These are phyloP conservation scores for Mythimna loreyi DNA, from an alignment of 2,888 invertebrate species.

Conservation along the genomic window DNA sequence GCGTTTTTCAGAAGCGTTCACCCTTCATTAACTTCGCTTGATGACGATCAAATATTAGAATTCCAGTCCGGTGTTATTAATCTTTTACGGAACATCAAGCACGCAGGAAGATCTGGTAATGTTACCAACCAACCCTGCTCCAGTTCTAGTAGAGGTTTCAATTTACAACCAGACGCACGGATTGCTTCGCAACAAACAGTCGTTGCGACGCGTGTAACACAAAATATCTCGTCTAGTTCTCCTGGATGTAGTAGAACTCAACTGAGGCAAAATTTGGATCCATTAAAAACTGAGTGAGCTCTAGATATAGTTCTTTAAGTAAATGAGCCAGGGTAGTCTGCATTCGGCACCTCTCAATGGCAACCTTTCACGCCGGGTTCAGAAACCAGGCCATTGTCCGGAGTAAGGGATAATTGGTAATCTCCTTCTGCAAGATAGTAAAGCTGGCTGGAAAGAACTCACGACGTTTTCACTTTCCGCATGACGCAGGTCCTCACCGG, in stretches of 20 bases:
- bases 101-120: slow-evolving; percentile 21
- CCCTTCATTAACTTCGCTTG: slow-evolving; percentile 47
- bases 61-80: slow-evolving; percentile 61
- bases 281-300: slow-evolving; percentile 13
- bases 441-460: too few relatives aligned
- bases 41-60: slow-evolving; percentile 58
- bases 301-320: background rate
- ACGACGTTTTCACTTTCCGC: too few relatives aligned
- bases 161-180: background rate
- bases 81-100: slow-evolving; percentile 60
- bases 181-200: background rate
- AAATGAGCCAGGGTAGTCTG: too few relatives aligned
- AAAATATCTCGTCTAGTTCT: too few relatives aligned
- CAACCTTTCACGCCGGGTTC: too few relatives aligned
- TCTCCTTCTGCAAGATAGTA: too few relatives aligned
- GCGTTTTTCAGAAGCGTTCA: slow-evolving; percentile 53
- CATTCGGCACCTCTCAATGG: too few relatives aligned
- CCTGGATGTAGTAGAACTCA: background rate
- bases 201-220: background rate
- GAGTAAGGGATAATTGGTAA: too few relatives aligned
- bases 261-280: background rate
- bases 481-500: too few relatives aligned
- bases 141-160: background rate
- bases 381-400: too few relatives aligned
- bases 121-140: slow-evolving; percentile 2